These are phyloP conservation scores for Sylvia borin DNA, from an alignment of 2,797 vertebrate species.

Conservation along the genomic window DNA sequence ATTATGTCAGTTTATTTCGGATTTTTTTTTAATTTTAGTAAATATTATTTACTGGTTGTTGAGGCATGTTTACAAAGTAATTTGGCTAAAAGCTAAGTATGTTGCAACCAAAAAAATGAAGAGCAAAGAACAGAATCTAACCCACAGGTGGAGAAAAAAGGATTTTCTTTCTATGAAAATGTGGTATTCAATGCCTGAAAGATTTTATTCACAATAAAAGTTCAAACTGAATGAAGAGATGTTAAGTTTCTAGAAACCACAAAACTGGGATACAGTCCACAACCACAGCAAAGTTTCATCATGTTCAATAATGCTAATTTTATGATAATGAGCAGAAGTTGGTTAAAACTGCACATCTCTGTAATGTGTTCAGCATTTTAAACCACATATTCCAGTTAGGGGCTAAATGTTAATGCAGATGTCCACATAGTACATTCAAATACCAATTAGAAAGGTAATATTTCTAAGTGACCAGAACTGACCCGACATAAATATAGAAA, in stretches of 20 bases:
- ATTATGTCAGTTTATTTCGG: background rate
- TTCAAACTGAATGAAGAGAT: background rate
- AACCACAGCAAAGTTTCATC: background rate
- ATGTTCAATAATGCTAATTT: background rate
- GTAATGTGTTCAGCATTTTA: slow-evolving; percentile 32
- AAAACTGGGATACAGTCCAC: background rate
- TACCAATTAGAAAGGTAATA: background rate
- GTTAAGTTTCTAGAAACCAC: background rate
- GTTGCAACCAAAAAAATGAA: background rate
- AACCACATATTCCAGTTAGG: background rate
- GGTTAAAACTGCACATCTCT: background rate
- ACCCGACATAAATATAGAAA: background rate
- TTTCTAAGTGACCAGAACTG: background rate
- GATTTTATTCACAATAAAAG: background rate
- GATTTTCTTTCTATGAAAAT: background rate
- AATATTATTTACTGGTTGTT: background rate
- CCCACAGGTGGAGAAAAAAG: background rate
- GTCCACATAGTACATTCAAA: background rate
- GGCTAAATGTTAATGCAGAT: slow-evolving; percentile 10
- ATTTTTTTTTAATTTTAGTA: background rate
- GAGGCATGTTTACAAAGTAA: background rate
- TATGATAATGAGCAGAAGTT: background rate
- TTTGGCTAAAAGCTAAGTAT: background rate
- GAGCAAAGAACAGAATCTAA: background rate
- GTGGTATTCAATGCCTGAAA: background rate